A percentile compares a stretch with the other conserved stretches of the same genome.
These are phyloP conservation scores for Siphlonurus alternatus DNA, from an alignment of 2,888 invertebrate species.

Conservation along the genomic window DNA sequence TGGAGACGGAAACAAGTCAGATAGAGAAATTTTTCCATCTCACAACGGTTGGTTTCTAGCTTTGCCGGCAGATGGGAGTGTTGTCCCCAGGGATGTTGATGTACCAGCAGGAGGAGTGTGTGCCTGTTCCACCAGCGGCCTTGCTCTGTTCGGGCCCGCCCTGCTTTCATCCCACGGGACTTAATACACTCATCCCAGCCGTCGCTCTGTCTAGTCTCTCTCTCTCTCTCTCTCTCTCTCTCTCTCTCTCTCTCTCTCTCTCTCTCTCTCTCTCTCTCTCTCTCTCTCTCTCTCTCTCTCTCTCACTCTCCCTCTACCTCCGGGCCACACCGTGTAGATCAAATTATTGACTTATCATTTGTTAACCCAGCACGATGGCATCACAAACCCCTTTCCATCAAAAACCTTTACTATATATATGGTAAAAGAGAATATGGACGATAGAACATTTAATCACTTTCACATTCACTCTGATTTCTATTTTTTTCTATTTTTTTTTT, in stretches of 20 bases:
- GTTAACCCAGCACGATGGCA: neutral
- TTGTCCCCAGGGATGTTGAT: neutral
- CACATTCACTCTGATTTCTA: neutral
- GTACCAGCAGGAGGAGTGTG: neutral
- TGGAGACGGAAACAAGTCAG: neutral
- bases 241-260: neutral
- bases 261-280: neutral
- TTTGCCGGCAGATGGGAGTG: neutral
- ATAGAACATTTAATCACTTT: neutral
- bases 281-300: neutral
- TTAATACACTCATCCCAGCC: neutral
- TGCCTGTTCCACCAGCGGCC: neutral
- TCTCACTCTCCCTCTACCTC: neutral
- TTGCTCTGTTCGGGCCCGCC: neutral
- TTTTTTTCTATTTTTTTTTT: too few relatives aligned
- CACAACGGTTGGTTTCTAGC: neutral
- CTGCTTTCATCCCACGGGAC: neutral
- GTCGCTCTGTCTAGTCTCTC: neutral
- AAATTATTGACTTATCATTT: neutral
- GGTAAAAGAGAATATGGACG: too few relatives aligned
- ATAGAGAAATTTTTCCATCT: neutral
- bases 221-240: neutral
- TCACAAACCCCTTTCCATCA: neutral
- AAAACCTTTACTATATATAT: neutral
- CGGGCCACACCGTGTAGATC: neutral